Conservation (phyloP, 1,140 invertebrate genomes). For the Panagrolaimus sp. region DNA sequence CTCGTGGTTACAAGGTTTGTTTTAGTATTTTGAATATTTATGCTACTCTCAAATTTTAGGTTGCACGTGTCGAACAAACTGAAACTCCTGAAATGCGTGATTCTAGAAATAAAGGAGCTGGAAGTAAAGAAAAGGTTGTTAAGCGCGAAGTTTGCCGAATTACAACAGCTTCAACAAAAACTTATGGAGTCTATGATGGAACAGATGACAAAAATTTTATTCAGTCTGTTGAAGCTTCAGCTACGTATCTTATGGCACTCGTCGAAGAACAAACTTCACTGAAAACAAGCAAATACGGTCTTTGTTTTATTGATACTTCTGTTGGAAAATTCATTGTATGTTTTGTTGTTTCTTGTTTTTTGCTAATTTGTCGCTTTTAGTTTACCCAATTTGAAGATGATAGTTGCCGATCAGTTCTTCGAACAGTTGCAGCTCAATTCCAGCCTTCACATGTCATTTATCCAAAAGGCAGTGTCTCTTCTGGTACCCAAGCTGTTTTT, state of each 20-base stretch:
- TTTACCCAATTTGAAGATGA: constrained; percentile 88
- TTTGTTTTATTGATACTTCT: constrained; percentile 90
- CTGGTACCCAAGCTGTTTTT: constrained; percentile 42
- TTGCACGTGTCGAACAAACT: constrained; percentile 92
- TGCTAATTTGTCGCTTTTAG: constrained; percentile 52
- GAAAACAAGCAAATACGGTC: constrained; percentile 66
- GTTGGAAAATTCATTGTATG: constrained; percentile 76
- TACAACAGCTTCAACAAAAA: constrained; percentile 75
- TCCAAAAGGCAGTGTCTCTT: constrained; percentile 67
- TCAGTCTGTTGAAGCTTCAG: neutral
- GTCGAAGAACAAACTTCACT: constrained; percentile 65
- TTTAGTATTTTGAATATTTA: no score
- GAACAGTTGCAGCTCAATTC: constrained; percentile 73
- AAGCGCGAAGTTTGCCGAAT: constrained; percentile 81
- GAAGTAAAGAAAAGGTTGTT: neutral
- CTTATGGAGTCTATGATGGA: constrained; percentile 70
- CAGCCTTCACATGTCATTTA: constrained; percentile 67
- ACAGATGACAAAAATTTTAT: constrained; percentile 64
- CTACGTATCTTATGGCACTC: constrained; percentile 70
- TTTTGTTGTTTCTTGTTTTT: constrained; percentile 21
- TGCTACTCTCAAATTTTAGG: no score
- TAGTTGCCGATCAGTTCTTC: constrained; percentile 75
- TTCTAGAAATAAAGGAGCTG: neutral
- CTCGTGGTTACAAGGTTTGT: constrained; percentile 79
- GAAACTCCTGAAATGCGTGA: constrained; percentile 64